Evolutionary conservation across 2,888 invertebrate genomes (phyloP), one percentile per base, ranked within the genome.

Genomic region (Uloborus plumipes): DNA sequence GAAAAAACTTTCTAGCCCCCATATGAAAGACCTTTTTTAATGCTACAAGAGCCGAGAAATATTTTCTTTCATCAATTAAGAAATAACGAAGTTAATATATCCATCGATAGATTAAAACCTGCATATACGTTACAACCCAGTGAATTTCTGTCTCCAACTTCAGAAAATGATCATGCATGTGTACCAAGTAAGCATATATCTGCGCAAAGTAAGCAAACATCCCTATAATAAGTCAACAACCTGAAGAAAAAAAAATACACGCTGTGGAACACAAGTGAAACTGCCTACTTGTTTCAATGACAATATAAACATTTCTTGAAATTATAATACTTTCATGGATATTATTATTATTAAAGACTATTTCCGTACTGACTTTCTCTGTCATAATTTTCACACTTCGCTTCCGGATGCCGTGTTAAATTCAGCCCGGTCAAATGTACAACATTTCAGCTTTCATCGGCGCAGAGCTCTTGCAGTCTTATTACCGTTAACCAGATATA

Each of bases 131-230:
- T 65, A 18, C 65, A 65, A 65, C 49, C 49, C 11, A 49, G 49
- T 47, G 65, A 65, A 65, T n/a, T 26, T 65, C 6, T n/a, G 65
- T 47, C 65, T 65, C 49, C 65, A 65, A 47, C 49, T 65, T 47
- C 49, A 65, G 65, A 65, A 65, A 65, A 47, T 65, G 65, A 49
- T 65, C 49, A 1, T 65, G 18, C 49, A 65, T 65, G 49, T 47
- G 49, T 47, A 2, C 49, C 49, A 65, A 3, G 7, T 16, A 0
- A 14, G 18, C 9, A 1, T 14, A 51, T 15, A 65, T 13, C n/a
- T 22, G 47, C 16, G 49, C 65, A 31, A 65, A n/a, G 6, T 39
- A 14, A 31, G n/a, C 11, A 65, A 65, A 14, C n/a, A n/a, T n/a
- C n/a, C n/a, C n/a, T n/a, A n/a, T n/a, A n/a, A n/a, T n/a, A n/a